Evolutionary conservation across 2,888 invertebrate species (phyloP), one percentile per base, ranked within the genome.

Genomic region (Loripinus fragilis): DNA sequence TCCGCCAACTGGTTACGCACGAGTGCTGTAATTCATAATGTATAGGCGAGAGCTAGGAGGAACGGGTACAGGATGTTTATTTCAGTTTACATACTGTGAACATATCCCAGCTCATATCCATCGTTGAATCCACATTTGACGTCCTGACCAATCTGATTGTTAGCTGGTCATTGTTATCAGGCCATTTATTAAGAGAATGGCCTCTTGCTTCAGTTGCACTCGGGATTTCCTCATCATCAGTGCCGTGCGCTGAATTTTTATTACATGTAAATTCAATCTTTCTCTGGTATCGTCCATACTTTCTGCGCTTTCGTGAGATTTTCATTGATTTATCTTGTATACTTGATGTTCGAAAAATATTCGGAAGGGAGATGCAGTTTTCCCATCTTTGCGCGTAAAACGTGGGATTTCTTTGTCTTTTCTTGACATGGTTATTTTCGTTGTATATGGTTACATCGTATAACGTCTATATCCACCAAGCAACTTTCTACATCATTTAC

Each of bases 271-370:
- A n/a, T 38, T 38, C 7, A 12, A 17, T 60, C 23, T 33, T 60
- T 3, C 52, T 7, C 55, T 28, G 8, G 10, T 55, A 28, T 2
- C 55, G 15, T 55, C 25, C 55, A 33, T 60, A 20, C 33, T 60
- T 60, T 33, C 33, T 60, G 7, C 60, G 30, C 28, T 33, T 60
- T 7, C 60, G 60, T 3, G 60, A 3, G 12, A 60, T 60, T 33
- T 60, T 60, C 60, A 60, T 33, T 1, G 60, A 60, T 20, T 60
- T 60, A 17, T 60, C 60, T 60, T 60, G 60, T 33, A 60, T 60
- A 33, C 60, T 60, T 30, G 60, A 33, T 20, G 60, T 60, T 8
- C 60, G 30, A 60, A 60, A 60, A 17, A 60, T 7, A 33, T 60
- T 60, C 5, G 60, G 60, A 15, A 60, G 60, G 15, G 60, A 60